Conservation (phyloP, 2,888 invertebrate genomes). For the Diaprepes abbreviatus region DNA sequence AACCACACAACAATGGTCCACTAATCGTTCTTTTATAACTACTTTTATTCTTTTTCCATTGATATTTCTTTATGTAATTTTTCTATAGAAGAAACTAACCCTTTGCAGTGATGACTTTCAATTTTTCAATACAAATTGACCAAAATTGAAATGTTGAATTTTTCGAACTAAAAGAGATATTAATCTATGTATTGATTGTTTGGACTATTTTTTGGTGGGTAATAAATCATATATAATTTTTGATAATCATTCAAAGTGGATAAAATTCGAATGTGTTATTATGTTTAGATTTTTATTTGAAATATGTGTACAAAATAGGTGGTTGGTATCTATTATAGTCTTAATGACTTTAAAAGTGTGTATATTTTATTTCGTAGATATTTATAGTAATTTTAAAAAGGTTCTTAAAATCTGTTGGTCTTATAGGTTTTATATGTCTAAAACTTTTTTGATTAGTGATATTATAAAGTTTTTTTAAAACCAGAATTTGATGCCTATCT, state of each 20-base stretch:
- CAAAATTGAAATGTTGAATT: conserved; percentile 38
- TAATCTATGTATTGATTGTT: conserved; percentile 43
- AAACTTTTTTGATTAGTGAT: too few relatives aligned
- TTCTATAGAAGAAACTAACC: conserved; percentile 38
- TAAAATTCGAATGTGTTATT: not conserved
- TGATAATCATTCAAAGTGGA: conserved; percentile 32
- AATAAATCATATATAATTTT: conserved; percentile 43
- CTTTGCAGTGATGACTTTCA: conserved; percentile 46
- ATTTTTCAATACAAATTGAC: conserved; percentile 31
- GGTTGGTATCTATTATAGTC: not conserved
- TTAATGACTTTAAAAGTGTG: not conserved
- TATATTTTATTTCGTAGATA: not conserved
- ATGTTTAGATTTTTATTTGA: conserved; percentile 7
- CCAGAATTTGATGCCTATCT: too few relatives aligned
- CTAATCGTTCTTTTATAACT: conserved; percentile 54
- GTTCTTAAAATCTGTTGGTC: too few relatives aligned
- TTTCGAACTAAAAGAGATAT: conserved; percentile 36
- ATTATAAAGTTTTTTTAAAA: too few relatives aligned
- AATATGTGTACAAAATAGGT: not conserved
- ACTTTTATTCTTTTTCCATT: conserved; percentile 22
- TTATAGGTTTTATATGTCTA: too few relatives aligned
- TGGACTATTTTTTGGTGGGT: conserved; percentile 14
- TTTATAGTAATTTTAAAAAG: too few relatives aligned
- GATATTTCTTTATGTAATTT: conserved; percentile 34
- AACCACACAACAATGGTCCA: conserved; percentile 49